phyloP scores from a whole-genome alignment of 2,888 invertebrate species.

The Dimorphilus gyrociliatus region DNA sequence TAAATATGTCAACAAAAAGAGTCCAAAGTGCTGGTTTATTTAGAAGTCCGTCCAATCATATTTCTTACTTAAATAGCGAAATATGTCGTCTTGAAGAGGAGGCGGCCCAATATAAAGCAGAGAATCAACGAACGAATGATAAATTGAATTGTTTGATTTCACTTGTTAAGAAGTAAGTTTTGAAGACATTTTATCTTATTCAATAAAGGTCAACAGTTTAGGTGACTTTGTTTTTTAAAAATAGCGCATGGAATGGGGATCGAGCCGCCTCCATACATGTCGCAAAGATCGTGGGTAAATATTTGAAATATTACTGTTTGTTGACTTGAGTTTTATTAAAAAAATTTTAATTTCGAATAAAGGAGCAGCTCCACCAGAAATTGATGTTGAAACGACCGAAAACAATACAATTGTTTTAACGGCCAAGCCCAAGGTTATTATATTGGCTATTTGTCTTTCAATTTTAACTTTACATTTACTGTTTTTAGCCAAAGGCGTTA shows the following conservation, averaged over 20 bases:
- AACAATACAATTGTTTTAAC: background rate
- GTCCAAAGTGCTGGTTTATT: too few relatives aligned
- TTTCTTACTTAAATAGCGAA: too few relatives aligned
- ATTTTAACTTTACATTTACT: background rate
- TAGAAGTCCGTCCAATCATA: too few relatives aligned
- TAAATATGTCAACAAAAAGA: too few relatives aligned
- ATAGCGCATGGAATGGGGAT: conserved; percentile 26
- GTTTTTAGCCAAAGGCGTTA: conserved; percentile 16
- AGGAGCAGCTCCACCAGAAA: conserved; percentile 3
- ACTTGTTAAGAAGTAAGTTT: conserved; percentile 21
- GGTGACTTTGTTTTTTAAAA: background rate
- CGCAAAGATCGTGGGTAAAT: conserved; percentile 27
- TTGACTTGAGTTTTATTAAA: background rate
- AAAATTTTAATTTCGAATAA: background rate
- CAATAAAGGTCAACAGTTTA: background rate
- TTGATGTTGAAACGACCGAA: conserved; percentile 1
- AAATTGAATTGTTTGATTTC: conserved; percentile 23
- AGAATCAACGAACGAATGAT: conserved; percentile 17
- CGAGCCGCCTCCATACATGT: conserved; percentile 19
- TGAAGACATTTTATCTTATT: background rate
- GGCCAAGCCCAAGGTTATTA: conserved; percentile 3
- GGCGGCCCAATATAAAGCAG: conserved; percentile 13
- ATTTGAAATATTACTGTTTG: background rate
- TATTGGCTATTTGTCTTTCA: too few relatives aligned
- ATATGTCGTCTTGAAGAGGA: too few relatives aligned